phyloP scores from a whole-genome alignment of 2,888 invertebrate genomes.

The Holacanthella duospinosa region DNA sequence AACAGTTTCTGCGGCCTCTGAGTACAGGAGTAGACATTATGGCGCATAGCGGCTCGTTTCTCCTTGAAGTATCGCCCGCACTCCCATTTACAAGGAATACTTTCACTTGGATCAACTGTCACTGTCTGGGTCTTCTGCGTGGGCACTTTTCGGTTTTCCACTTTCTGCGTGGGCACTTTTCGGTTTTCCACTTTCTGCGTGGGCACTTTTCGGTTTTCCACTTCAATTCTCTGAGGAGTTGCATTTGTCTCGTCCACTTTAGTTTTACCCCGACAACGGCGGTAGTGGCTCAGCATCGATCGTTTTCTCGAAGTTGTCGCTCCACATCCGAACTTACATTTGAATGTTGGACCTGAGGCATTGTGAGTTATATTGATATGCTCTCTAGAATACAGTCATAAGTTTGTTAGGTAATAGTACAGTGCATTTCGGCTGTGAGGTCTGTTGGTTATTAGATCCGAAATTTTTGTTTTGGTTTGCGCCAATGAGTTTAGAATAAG shows the following conservation, averaged over 20 bases:
- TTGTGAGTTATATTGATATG: neutral
- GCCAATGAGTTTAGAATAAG: no score
- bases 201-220: neutral
- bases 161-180: no score
- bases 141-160: no score
- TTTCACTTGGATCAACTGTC: neutral
- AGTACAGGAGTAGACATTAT: neutral
- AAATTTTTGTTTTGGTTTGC: no score
- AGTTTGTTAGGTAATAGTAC: no score
- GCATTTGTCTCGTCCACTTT: no score
- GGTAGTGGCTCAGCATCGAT: constrained; percentile 3
- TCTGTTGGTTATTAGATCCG: no score
- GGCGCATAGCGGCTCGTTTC: neutral
- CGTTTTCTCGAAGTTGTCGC: neutral
- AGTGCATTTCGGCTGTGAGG: no score
- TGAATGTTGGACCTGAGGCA: neutral
- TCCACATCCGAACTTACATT: neutral
- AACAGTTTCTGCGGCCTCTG: neutral
- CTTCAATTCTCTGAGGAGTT: neutral
- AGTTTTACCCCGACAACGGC: neutral
- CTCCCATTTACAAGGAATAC: neutral
- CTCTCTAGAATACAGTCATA: neutral
- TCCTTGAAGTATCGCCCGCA: neutral
- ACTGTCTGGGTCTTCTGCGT: no score
- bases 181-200: no score